Evolutionary conservation across 2,888 invertebrate species (phyloP), one percentile per base, ranked within the genome.

Genomic region (Brachypalpus laphriformis): DNA sequence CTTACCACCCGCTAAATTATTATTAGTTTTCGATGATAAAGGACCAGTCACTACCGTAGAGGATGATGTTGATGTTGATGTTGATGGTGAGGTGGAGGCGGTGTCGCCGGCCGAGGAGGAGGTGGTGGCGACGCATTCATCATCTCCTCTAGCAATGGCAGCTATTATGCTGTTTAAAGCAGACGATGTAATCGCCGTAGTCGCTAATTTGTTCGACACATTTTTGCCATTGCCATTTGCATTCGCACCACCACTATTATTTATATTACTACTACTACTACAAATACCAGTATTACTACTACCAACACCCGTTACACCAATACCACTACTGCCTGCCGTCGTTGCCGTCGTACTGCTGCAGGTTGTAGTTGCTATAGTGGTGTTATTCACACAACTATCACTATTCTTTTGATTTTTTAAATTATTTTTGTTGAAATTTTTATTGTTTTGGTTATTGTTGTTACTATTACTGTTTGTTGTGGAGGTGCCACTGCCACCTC

Each of bases 131-230:
- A 82, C 88, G 75, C 86, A 87, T 74, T 87, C 87, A 81, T 88
- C 89, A 78, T 89, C 89, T 63, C 90, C 88, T 22, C 87, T 88
- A 59, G 87, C 88, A 88, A 90, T 90, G 83, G 88, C 89, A 80
- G 91, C 90, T 82, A 90, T 85, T 81, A 81, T 81, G 47, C n/a
- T n/a, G n/a, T 75, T 76, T 20, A 85, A 40, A 45, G 81, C 59
- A 65, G 85, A 61, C 75, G 85, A 65, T 81, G 75, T 85, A 75
- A 76, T 85, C 65, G 75, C 75, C 66, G 65, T 66, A 51, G 80
- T 66, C 81, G 71, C 74, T 70, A 65, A 74, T 80, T 86, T 87
- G 76, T n/a, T n/a, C n/a, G 88, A 88, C 87, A 88, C 86, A 88
- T 87, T 88, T 88, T 88, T 88, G 85, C 88, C 88, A 88, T 88